Conservation (phyloP, 2,113 vertebrate species). For the Misgurnus mizolepis region DNA sequence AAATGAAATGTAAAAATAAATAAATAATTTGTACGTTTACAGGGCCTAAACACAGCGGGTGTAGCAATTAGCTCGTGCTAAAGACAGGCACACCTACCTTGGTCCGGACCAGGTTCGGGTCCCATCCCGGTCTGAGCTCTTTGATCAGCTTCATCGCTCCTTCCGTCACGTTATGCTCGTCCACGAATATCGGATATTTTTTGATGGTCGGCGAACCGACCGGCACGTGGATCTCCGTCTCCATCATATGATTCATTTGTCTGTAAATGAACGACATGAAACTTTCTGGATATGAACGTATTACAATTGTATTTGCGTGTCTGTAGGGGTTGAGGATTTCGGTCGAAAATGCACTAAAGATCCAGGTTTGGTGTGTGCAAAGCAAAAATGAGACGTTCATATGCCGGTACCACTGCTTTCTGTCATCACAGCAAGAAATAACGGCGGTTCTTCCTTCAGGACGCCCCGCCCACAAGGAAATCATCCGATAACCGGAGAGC, state of each 20-base stretch:
- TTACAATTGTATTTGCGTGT: not conserved
- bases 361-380: not conserved
- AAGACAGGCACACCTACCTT: slow-evolving; percentile 77
- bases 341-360: not conserved
- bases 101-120: slow-evolving; percentile 77
- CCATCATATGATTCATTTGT: slow-evolving; percentile 59
- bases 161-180: slow-evolving; percentile 83
- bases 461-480: slow-evolving; percentile 57
- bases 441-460: slow-evolving; percentile 35
- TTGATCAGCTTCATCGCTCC: slow-evolving; percentile 87
- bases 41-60: slow-evolving; percentile 10
- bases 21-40: not conserved
- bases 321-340: not conserved
- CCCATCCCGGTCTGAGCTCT: slow-evolving; percentile 88
- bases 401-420: slow-evolving; percentile 33
- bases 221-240: slow-evolving; percentile 79
- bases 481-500: slow-evolving; percentile 52
- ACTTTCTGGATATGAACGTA: not conserved
- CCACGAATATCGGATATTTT: slow-evolving; percentile 83
- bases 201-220: slow-evolving; percentile 76
- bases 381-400: not conserved
- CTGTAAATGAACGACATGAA: slow-evolving; percentile 47
- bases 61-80: slow-evolving; percentile 5
- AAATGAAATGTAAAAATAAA: not conserved
- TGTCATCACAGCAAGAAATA: slow-evolving; percentile 5